A percentile compares a stretch with the other conserved stretches of the same genome.
phyloP scores from a whole-genome alignment of 2,113 vertebrate species.

The Ctenodactylus gundi region DNA sequence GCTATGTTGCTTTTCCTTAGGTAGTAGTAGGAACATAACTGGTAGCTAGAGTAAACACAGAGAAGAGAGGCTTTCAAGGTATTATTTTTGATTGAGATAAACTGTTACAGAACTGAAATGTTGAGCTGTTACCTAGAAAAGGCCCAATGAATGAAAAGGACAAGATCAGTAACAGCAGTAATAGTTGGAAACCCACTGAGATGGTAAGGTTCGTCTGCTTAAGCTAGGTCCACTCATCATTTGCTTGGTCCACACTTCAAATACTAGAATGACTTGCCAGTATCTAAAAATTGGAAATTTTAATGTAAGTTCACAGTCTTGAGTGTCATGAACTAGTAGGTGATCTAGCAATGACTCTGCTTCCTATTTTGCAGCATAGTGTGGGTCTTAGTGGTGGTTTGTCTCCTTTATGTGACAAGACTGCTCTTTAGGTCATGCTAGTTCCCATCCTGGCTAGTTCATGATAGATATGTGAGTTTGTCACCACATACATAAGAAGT shows the following conservation, averaged over 20 bases:
- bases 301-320: not conserved
- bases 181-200: not conserved
- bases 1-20: constrained; percentile 4
- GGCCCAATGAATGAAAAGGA: not conserved
- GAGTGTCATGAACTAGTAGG: not conserved
- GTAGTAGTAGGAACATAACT: constrained; percentile 8
- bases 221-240: not conserved
- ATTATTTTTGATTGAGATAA: not conserved
- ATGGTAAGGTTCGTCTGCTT: not conserved
- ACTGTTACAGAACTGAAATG: not conserved
- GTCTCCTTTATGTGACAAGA: not conserved
- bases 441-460: not conserved
- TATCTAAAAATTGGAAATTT: constrained; percentile 19
- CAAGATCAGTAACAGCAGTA: not conserved
- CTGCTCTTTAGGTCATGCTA: not conserved
- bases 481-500: not conserved
- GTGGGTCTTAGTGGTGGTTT: not conserved
- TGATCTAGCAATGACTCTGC: not conserved
- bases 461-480: not conserved
- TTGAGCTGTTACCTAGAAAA: not conserved
- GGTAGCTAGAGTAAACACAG: not conserved
- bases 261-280: constrained; percentile 1
- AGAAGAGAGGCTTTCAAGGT: not conserved
- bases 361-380: not conserved
- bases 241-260: constrained; percentile 10